Conservation (phyloP, 2,888 invertebrate genomes). For the Ormyrus labotus region DNA sequence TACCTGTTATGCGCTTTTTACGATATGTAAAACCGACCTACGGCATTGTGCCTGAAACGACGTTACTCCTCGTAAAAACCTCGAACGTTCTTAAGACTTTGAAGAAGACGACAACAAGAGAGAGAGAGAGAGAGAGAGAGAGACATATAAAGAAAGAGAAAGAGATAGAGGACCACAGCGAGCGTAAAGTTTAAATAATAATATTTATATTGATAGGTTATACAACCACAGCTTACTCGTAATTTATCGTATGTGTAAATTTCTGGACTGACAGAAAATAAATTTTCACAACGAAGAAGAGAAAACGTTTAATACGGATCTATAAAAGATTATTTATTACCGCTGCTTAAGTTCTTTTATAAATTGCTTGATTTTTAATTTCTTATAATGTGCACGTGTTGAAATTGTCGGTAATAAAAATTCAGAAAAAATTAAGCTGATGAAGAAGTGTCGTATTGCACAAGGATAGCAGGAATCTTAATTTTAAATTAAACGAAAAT, state of each 20-base stretch:
- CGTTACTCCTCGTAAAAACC: constrained; percentile 66
- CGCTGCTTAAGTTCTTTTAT: constrained; percentile 8
- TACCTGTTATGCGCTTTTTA: constrained; percentile 66
- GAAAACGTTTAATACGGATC: constrained; percentile 33
- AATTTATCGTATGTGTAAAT: constrained; percentile 21
- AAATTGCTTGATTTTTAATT: constrained; percentile 42
- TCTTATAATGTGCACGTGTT: neutral
- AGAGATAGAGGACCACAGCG: neutral
- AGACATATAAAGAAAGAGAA: neutral
- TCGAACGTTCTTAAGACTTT: constrained; percentile 41
- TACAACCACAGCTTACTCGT: neutral
- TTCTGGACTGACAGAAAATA: constrained; percentile 43
- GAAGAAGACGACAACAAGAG: neutral
- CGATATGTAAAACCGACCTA: constrained; percentile 69
- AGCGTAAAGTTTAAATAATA: constrained; percentile 44
- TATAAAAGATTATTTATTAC: constrained; percentile 39
- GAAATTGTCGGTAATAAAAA: neutral
- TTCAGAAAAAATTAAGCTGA: neutral
- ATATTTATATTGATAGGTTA: constrained; percentile 24
- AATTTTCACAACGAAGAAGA: constrained; percentile 40
- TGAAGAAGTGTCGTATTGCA: neutral
- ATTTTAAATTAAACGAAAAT: too few species aligned
- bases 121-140: neutral
- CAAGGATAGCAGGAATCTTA: too few species aligned
- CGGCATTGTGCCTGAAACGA: constrained; percentile 62